Evolutionary conservation across 2,888 invertebrate species (phyloP), one percentile per base, ranked within the genome.

Genomic region (Pristionchus entomophagus): DNA sequence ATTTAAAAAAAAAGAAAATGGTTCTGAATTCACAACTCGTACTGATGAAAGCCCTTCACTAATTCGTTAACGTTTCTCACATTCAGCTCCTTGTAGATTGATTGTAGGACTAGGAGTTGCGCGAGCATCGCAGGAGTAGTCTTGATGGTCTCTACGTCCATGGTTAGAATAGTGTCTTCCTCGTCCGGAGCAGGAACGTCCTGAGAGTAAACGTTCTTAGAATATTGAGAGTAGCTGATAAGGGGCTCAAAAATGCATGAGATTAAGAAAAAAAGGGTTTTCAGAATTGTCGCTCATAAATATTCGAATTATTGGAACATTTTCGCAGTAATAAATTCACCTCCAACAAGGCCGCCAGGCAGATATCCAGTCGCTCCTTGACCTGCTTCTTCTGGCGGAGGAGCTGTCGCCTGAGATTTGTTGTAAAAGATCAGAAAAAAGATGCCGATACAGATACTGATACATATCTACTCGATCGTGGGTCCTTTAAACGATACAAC

Each of bases 81-180:
- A 56, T 88, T 85, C n/a, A 91, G 84, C 86, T 91, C 87, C 17
- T 86, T 85, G 84, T 91, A 89, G 49, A 90, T 88, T 77, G 89
- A 89, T 69, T 91, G 91, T 12, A 91, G 80, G 8, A 91, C 88
- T 32, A 91, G 86, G 6, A 91, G 84, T 73, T 91, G 90, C 45
- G 91, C 89, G 29, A 91, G 88, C 6, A 77, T 14, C 4, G 77
- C 38, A 10, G 85, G 73, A 0, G 38, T 51, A 8, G 85, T 56
- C 85, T 35, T 41, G n/a, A 35, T 32, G 0, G 35, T 32, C 26
- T 85, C 85, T 29, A 62, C 32, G 29, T 49, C 53, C 51, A 73
- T 77, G 26, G 73, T 38, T 14, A 77, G 53, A 4, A 38, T 49
- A 8, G 32, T 49, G 22, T 84, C 84, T n/a, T n/a, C n/a, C 14